phyloP scores from a whole-genome alignment of 2,797 vertebrate species.

The Momotus momota region DNA sequence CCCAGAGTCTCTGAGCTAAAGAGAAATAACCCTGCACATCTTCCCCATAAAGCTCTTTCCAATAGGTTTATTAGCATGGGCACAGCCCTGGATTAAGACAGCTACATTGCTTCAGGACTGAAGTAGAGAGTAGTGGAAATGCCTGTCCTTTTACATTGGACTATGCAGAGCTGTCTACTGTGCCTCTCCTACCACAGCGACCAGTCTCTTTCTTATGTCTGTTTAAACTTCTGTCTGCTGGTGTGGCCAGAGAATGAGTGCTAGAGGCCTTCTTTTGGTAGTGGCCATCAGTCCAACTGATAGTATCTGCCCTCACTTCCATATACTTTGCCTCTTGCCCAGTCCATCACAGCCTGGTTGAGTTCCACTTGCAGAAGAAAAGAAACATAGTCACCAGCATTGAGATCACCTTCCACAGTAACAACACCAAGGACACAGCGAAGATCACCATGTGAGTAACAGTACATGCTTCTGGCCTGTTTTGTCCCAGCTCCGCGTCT shows the following conservation, averaged over 20 bases:
- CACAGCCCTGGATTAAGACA: background rate
- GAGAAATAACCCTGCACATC: background rate
- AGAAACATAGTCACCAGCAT: constrained; percentile 68
- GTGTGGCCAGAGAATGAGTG: background rate
- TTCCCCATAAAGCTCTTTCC: background rate
- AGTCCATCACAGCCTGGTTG: constrained; percentile 80
- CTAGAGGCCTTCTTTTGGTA: background rate
- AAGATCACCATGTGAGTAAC: constrained; percentile 79
- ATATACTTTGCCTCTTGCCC: constrained; percentile 4
- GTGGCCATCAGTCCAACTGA: background rate
- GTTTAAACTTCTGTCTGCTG: background rate
- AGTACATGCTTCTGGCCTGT: background rate
- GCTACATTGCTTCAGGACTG: background rate
- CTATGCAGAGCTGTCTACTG: background rate
- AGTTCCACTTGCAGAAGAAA: constrained; percentile 73
- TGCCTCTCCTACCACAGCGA: background rate
- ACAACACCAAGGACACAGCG: constrained; percentile 48
- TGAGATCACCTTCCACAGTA: constrained; percentile 71
- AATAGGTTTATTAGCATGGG: background rate
- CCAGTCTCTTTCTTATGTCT: background rate
- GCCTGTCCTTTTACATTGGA: background rate
- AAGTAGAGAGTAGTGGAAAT: background rate
- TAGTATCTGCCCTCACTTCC: background rate
- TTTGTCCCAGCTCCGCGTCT: background rate
- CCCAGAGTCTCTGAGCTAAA: background rate